Evolutionary conservation across 2,113 vertebrate species (phyloP), one percentile per base, ranked within the genome.

Genomic region (Microtus ochrogaster): DNA sequence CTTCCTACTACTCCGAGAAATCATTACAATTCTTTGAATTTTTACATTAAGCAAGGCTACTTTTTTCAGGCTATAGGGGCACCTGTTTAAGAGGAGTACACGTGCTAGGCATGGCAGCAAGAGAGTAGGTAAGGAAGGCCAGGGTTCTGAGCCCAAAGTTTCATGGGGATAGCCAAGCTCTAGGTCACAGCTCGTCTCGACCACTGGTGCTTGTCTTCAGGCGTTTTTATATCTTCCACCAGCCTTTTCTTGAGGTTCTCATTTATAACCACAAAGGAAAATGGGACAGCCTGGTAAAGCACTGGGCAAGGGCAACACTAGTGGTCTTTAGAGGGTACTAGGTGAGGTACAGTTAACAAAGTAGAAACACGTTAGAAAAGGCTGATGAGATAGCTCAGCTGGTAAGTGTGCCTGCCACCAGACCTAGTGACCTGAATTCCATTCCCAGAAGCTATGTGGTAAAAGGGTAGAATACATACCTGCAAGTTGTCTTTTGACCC

Each of bases 231-330:
- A 33, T 73, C 8, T 2, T 3, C 16, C 17, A 81, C 5, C 73
- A 63, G 12, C n/a, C 61, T 92, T 58, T 95, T 44, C 63, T 92
- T 81, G 68, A 72, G 87, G 36, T 96, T 97, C 84, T 86, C 73
- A 95, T 94, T 91, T 86, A 47, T 78, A 47, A 66, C 86, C 36
- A 92, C 47, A 90, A 94, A 87, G 78, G 52, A 93, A 92, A 92
- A 95, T 0, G 0, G 73, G 87, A 83, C 90, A 65, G 61, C 47
- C 36, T 49, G 41, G 13, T 93, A 79, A 94, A 70, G 10, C 66
- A 79, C 44, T 28, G 66, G 24, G 61, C 83, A 92, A 90, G 55
- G 33, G 58, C 12, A 73, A 63, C 58, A 65, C 91, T 68, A 93
- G 70, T 93, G 17, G 85, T 58, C 76, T 83, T 77, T 76, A 92